Conservation (phyloP, 2,888 invertebrate genomes). For the Troides helena region DNA sequence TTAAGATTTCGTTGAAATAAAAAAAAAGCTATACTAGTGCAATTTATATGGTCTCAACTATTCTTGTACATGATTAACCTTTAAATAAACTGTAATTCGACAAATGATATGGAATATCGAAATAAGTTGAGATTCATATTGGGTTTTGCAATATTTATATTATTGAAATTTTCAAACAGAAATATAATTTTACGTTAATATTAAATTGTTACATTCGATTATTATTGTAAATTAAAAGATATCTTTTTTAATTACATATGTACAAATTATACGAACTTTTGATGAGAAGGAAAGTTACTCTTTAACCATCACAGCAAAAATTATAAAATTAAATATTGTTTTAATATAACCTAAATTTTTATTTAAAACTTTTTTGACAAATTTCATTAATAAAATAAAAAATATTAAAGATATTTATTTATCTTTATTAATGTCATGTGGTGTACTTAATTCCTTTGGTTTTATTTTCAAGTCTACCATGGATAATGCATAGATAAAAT, state of each 20-base stretch:
- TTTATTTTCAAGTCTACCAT: no score
- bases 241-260: conserved; percentile 74
- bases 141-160: conserved; percentile 6
- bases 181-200: conserved; percentile 14
- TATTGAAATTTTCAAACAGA: conserved; percentile 3
- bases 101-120: neutral
- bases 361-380: no score
- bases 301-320: conserved; percentile 61
- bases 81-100: neutral
- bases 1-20: neutral
- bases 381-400: neutral
- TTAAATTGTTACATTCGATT: conserved; percentile 38
- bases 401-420: neutral
- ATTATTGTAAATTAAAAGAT: conserved; percentile 53
- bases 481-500: no score
- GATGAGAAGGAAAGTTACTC: conserved; percentile 59
- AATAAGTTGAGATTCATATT: conserved; percentile 24
- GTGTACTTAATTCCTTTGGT: no score
- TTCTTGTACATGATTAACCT: neutral
- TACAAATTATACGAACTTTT: conserved; percentile 69
- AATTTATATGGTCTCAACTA: neutral
- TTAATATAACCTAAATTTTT: no score
- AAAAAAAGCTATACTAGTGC: neutral
- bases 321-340: no score
- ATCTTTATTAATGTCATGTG: no score